phyloP scores from a whole-genome alignment of 2,888 invertebrate species.

The Phyto melanocephala region DNA sequence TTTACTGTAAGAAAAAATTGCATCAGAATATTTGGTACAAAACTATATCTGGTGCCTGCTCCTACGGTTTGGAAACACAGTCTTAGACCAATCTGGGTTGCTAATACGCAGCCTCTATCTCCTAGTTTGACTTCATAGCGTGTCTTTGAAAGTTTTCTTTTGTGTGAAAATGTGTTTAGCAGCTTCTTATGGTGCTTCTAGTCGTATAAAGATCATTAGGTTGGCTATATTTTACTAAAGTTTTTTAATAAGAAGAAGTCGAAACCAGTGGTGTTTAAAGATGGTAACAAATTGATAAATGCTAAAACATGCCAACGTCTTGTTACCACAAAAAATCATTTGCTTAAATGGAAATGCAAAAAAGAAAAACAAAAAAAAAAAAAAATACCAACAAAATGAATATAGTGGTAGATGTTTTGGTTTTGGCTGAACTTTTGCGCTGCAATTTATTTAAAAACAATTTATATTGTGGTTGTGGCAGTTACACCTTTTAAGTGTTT shows the following conservation, averaged over 20 bases:
- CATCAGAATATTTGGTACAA: too few species aligned
- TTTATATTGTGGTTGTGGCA: background rate
- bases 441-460: background rate
- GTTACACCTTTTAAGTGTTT: background rate
- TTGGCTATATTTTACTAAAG: background rate
- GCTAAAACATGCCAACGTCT: conserved; percentile 66
- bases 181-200: conserved; percentile 44
- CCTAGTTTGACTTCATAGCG: too few species aligned
- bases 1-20: too few species aligned
- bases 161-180: conserved; percentile 23
- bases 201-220: conserved; percentile 37
- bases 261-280: conserved; percentile 58
- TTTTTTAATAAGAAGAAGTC: background rate
- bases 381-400: background rate
- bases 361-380: conserved; percentile 7
- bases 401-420: background rate
- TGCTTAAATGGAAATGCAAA: conserved; percentile 66
- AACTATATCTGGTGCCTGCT: too few species aligned
- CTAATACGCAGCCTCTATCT: background rate
- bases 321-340: conserved; percentile 65
- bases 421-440: background rate
- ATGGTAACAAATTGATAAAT: conserved; percentile 71
- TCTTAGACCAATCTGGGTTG: conserved; percentile 1
- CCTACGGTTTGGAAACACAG: too few species aligned
- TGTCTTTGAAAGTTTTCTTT: background rate